A percentile compares a stretch with the other conserved stretches of the same genome.
These are phyloP conservation scores for Campoplex capitator DNA, from an alignment of 2,888 invertebrate species.

Conservation along the genomic window DNA sequence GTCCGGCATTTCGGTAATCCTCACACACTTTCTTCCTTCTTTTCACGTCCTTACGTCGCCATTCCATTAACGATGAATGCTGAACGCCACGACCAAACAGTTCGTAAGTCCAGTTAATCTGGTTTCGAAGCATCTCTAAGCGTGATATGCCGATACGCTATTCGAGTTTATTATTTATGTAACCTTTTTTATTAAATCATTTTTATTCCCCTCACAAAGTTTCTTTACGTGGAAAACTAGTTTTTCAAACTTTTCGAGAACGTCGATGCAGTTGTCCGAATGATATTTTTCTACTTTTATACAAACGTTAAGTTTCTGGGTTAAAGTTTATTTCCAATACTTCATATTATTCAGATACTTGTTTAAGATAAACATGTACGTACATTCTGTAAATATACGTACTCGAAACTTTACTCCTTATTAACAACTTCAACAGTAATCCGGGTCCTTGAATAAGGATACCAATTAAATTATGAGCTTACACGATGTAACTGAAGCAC, in stretches of 20 bases:
- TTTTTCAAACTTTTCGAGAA: background rate
- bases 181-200: background rate
- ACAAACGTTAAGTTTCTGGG: background rate
- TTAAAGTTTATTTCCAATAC: background rate
- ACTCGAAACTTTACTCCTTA: background rate
- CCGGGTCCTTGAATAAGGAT: too few relatives aligned
- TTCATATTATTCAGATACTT: background rate
- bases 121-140: slow-evolving; percentile 1
- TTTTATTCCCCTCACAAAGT: background rate
- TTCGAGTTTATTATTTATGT: background rate
- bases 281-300: background rate
- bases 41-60: background rate
- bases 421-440: background rate
- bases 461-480: too few relatives aligned
- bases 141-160: background rate
- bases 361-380: background rate
- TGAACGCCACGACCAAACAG: background rate
- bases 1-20: slow-evolving; percentile 20
- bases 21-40: slow-evolving; percentile 15
- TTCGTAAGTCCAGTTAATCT: background rate
- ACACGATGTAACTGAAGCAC: too few relatives aligned
- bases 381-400: background rate
- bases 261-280: background rate
- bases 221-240: background rate
- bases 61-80: background rate